A percentile compares a stretch with the other conserved stretches of the same genome.
phyloP scores from a whole-genome alignment of 2,113 vertebrate species.

The Trichechus manatus region DNA sequence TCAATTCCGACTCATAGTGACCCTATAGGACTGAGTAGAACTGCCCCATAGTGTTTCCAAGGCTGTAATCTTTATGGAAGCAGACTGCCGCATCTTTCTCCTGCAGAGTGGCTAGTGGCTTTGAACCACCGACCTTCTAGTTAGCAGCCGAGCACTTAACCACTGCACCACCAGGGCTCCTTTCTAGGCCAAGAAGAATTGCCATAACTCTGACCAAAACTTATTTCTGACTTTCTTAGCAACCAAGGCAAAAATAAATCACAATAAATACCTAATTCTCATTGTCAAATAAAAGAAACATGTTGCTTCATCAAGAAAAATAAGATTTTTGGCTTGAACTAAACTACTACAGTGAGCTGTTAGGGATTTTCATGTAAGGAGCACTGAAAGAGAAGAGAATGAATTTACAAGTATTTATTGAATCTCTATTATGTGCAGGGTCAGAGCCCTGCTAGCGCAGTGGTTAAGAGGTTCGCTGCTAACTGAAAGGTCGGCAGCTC shows the following conservation, averaged over 20 bases:
- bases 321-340: neutral
- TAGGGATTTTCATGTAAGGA: neutral
- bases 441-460: too few species aligned
- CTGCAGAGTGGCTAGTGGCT: too few species aligned
- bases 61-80: too few species aligned
- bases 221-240: constrained; percentile 40
- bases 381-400: neutral
- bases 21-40: too few species aligned
- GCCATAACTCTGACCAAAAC: neutral
- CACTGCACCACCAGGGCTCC: too few species aligned
- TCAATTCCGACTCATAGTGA: too few species aligned
- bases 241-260: constrained; percentile 12
- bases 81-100: too few species aligned
- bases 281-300: constrained; percentile 20
- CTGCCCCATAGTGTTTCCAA: too few species aligned
- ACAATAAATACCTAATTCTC: constrained; percentile 45
- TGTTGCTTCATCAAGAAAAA: constrained; percentile 16
- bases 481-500: too few species aligned
- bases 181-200: constrained; percentile 40
- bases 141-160: too few species aligned
- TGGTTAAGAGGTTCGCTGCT: too few species aligned
- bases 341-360: neutral
- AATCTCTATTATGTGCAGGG: neutral
- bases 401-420: neutral
- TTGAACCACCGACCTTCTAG: too few species aligned